Percentiles rank a stretch among this genome's conserved stretches.
Evolutionary conservation across 1,140 invertebrate genomes (phyloP).

Genomic region (Zophobas atratus): DNA sequence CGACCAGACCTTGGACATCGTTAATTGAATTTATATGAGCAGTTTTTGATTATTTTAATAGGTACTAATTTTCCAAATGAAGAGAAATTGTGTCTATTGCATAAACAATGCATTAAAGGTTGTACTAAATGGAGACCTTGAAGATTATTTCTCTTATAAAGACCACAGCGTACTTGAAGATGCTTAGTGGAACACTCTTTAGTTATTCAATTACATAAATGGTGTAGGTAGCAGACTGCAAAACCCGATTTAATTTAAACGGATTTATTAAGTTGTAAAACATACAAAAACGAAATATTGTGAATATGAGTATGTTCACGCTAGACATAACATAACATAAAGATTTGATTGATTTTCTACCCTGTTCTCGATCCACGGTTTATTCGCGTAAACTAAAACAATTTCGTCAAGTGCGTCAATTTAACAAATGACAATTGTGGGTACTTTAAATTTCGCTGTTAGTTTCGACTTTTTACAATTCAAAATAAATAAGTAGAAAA

Average conservation of each 20-base stretch:
- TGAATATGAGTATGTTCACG: constrained; percentile 44
- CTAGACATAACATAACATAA: constrained; percentile 36
- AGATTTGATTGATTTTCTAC: constrained; percentile 20
- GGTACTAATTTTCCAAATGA: constrained; percentile 3
- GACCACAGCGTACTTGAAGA: not conserved
- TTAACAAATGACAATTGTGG: constrained; percentile 8
- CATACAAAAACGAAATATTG: constrained; percentile 42
- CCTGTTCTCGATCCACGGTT: constrained; percentile 17
- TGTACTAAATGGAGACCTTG: not conserved
- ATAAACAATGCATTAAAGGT: constrained; percentile 13
- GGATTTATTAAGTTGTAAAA: constrained; percentile 48
- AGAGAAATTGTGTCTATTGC: constrained; percentile 16
- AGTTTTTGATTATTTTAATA: constrained; percentile 21
- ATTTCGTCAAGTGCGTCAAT: constrained; percentile 8
- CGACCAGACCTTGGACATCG: not conserved
- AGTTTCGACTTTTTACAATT: constrained; percentile 13
- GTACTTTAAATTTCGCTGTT: constrained; percentile 1
- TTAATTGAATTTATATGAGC: constrained; percentile 27
- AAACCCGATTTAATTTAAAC: constrained; percentile 26
- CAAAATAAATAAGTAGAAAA: constrained; percentile 45
- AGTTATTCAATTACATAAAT: no score
- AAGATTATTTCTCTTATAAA: not conserved
- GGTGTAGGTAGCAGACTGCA: no score
- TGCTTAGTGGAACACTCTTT: not conserved
- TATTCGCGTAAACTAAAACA: constrained; percentile 9